These are phyloP conservation scores for Nowickia ferox DNA, from an alignment of 2,888 invertebrate species.

Conservation along the genomic window DNA sequence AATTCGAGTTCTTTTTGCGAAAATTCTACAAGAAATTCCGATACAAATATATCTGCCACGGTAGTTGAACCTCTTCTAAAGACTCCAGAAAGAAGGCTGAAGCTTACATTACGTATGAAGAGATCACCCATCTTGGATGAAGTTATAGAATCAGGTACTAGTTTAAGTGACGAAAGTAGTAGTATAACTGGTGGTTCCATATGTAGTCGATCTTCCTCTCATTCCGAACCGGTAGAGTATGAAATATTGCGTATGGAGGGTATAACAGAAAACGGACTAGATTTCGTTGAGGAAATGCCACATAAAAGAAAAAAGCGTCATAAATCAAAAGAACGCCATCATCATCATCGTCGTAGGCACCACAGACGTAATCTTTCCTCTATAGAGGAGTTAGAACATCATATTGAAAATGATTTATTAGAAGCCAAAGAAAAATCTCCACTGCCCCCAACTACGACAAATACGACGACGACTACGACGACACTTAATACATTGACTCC, in stretches of 20 bases:
- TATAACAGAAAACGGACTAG: constrained; percentile 83
- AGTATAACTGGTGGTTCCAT: constrained; percentile 81
- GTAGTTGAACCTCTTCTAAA: constrained; percentile 79
- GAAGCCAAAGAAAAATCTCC: constrained; percentile 64
- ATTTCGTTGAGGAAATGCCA: constrained; percentile 76
- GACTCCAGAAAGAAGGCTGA: constrained; percentile 85
- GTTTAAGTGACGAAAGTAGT: constrained; percentile 85
- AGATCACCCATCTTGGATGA: constrained; percentile 93
- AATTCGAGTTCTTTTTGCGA: constrained; percentile 31
- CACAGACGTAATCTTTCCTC: constrained; percentile 68
- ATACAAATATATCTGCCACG: constrained; percentile 78
- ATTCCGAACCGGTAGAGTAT: constrained; percentile 87
- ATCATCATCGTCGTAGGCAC: constrained; percentile 72
- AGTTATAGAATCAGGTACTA: constrained; percentile 91
- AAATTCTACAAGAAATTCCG: constrained; percentile 23
- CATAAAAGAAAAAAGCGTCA: constrained; percentile 85
- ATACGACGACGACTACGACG: constrained; percentile 4
- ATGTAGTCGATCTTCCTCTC: constrained; percentile 72
- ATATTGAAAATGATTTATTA: constrained; percentile 51
- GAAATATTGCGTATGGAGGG: constrained; percentile 93
- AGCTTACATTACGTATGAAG: constrained; percentile 93
- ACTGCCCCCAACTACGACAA: constrained; percentile 13
- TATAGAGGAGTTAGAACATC: constrained; percentile 62
- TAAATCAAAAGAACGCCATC: constrained; percentile 84
- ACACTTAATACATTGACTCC: constrained; percentile 83